Conservation (phyloP, 2,888 invertebrate species). For the Capitulum mitella region DNA sequence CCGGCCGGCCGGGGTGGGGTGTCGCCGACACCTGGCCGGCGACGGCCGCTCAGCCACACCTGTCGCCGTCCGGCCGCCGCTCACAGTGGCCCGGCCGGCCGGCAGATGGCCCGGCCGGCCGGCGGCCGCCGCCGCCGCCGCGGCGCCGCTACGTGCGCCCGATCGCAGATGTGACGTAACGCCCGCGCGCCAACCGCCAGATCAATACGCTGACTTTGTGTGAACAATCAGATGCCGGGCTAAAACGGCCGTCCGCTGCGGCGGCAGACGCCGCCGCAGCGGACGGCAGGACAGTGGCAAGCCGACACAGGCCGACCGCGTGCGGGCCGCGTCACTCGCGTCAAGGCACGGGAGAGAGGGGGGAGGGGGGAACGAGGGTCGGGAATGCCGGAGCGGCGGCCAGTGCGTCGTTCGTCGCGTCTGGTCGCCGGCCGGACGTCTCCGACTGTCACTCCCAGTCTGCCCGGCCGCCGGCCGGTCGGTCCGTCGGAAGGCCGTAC, state of each 20-base stretch:
- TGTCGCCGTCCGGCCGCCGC: neutral
- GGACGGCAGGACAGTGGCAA: too few species aligned
- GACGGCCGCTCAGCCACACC: neutral
- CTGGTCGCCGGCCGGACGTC: too few species aligned
- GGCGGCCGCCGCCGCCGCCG: neutral
- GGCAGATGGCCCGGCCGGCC: slow-evolving; percentile 8
- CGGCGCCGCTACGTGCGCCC: neutral
- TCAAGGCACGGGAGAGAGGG: too few species aligned
- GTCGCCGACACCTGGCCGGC: neutral
- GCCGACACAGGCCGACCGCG: too few species aligned
- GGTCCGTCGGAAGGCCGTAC: too few species aligned
- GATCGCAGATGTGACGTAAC: slow-evolving; percentile 8
- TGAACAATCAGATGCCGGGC: slow-evolving; percentile 22
- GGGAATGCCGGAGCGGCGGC: too few species aligned
- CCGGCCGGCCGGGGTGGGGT: neutral
- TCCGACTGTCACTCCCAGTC: too few species aligned
- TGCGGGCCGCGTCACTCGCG: too few species aligned
- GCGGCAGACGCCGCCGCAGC: neutral
- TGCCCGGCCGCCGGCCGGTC: too few species aligned
- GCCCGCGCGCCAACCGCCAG: neutral
- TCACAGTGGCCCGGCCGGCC: neutral
- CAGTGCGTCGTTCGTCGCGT: too few species aligned
- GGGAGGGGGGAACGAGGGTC: too few species aligned
- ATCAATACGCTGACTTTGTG: slow-evolving; percentile 23
- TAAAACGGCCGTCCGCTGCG: neutral